Percentiles rank a stretch among this genome's conserved stretches.
Conservation (phyloP, 2,888 invertebrate species). For the Lasioglossum villosulum region DNA sequence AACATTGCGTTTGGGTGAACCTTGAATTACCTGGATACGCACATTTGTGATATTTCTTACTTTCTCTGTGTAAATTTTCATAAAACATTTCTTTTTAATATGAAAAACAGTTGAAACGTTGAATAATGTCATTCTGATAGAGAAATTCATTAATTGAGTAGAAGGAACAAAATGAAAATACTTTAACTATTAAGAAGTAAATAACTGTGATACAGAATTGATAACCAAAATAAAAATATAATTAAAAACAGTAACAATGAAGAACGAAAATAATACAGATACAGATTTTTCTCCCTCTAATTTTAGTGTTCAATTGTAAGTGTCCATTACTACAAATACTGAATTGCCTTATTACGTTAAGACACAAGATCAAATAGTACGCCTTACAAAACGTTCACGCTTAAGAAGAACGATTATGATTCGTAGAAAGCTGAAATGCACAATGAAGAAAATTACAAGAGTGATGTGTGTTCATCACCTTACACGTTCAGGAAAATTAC, state of each 20-base stretch:
- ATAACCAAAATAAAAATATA: conserved; percentile 17
- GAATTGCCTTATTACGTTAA: conserved; percentile 6
- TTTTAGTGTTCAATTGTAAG: neutral
- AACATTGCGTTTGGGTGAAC: conserved; percentile 11
- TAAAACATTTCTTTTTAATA: neutral
- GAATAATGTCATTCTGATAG: neutral
- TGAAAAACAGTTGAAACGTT: neutral
- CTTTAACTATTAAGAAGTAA: neutral
- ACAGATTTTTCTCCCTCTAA: neutral
- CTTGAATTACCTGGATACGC: conserved; percentile 37
- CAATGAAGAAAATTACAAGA: conserved; percentile 14
- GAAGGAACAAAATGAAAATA: neutral
- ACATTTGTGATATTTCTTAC: neutral
- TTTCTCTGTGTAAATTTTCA: neutral
- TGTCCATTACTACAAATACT: conserved; percentile 24
- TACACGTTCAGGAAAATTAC: conserved; percentile 18
- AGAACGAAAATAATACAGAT: conserved; percentile 9
- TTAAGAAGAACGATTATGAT: conserved; percentile 11
- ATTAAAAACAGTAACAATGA: conserved; percentile 8
- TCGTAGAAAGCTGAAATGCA: conserved; percentile 35
- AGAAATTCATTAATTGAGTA: neutral
- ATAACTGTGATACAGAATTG: neutral
- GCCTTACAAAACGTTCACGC: conserved; percentile 19
- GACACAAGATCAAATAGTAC: conserved; percentile 16
- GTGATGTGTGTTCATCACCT: neutral